Base-by-base conservation (phyloP, 1,140 invertebrate species). In the Drosophila murphyi region DNA sequence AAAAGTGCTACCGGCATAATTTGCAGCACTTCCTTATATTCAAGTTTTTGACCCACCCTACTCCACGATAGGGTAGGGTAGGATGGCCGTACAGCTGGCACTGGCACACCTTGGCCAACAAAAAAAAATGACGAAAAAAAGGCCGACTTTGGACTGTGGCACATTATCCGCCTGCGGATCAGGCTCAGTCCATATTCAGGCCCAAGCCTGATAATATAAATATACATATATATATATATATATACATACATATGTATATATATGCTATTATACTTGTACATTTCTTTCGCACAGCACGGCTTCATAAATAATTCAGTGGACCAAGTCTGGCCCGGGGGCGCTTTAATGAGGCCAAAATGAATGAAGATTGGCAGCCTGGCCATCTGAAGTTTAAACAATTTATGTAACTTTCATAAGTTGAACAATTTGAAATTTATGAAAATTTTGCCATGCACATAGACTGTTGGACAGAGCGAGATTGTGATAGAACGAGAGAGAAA, bases 271-370 rank as follows among this genome's bases (percentile, higher is more conserved):
- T 37, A 60, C 65, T 63, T 74, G 65, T 37, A 56, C 52, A 57
- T 74, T 71, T 63, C 67, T 63, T 70, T 62, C 12, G 67, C 43
- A 37, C 37, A 37, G 47, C 63, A 35, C 20, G 67, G 51, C 63
- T 56, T 72, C 85, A 89, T 89, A 89, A 89, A 89, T 89, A 89
- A 89, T 89, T 89, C 85, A 89, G 85, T 89, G 81, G 80, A 68
- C 80, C 78, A 74, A 74, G 72, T 80, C 80, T 76, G 70, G 67
- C 69, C 74, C 62, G 86, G 75, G 78, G 85, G 85, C 74, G 68
- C 85, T 89, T 89, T 89, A 89, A 89, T 89, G 85, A 89, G 85
- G 80, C 85, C 86, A 89, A 89, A 88, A 85, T 76, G 83, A 79
- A 88, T 82, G 72, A 80, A 80, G 77, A 78, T 78, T 76, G 76